Evolutionary conservation across 92 coral and sea anemone genomes (phyloP).

Genomic region (Epizoanthus scotinus): DNA sequence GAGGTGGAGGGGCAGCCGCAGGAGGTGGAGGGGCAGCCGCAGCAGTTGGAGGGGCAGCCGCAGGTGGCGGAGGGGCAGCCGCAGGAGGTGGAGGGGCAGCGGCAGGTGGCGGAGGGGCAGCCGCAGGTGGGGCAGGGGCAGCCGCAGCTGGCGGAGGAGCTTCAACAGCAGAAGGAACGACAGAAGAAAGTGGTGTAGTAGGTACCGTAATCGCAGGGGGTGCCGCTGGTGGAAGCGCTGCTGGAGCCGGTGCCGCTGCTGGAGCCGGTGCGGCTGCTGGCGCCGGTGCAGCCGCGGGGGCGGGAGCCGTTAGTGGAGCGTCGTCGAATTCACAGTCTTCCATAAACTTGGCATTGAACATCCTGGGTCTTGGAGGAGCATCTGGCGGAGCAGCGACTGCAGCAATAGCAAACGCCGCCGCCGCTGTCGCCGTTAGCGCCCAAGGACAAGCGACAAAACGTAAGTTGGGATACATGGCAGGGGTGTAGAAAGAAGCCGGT

Average conservation of each 20-base stretch:
- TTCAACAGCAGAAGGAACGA: not conserved
- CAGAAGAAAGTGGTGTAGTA: slow-evolving; percentile 9
- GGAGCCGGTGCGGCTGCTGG: slow-evolving; percentile 8
- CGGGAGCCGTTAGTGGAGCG: slow-evolving; percentile 3
- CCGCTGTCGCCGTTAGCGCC: slow-evolving; percentile 16
- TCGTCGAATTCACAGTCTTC: slow-evolving; percentile 33
- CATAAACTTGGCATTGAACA: slow-evolving; percentile 7
- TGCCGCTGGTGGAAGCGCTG: not conserved
- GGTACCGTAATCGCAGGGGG: slow-evolving; percentile 20
- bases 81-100: not conserved
- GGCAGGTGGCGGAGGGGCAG: not conserved
- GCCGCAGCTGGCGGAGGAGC: too few relatives aligned
- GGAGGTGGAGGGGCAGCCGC: not conserved
- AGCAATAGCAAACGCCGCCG: slow-evolving; percentile 29
- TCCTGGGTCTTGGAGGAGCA: slow-evolving; percentile 18
- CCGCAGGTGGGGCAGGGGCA: too few relatives aligned
- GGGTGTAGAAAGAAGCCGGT: too few relatives aligned
- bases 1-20: not conserved
- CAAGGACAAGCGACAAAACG: slow-evolving; percentile 38
- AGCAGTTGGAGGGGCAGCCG: not conserved
- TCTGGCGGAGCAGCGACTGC: slow-evolving; percentile 14
- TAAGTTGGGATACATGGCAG: too few relatives aligned
- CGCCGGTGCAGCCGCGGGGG: not conserved
- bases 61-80: not conserved
- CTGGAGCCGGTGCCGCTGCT: not conserved